Evolutionary conservation across 2,888 invertebrate genomes (phyloP).

Genomic region (Caenorhabditis sp.): DNA sequence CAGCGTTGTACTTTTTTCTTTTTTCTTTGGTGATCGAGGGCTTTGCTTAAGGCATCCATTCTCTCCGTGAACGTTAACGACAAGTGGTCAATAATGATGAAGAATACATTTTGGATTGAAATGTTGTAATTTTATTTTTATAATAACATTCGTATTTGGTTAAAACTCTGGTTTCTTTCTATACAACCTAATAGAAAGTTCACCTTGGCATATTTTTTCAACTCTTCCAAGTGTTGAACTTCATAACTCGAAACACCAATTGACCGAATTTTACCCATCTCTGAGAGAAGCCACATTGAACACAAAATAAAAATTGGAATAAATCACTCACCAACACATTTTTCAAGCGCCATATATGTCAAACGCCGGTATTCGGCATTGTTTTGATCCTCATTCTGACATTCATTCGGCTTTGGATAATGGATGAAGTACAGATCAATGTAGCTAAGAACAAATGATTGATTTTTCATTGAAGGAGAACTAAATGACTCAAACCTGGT

Average conservation of each 20-base stretch:
- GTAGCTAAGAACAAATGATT: conserved; percentile 25
- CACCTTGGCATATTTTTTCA: conserved; percentile 71
- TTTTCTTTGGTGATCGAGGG: too few species aligned
- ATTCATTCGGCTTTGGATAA: conserved; percentile 80
- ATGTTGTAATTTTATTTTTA: too few species aligned
- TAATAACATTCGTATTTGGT: too few species aligned
- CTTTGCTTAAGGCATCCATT: too few species aligned
- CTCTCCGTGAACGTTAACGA: too few species aligned
- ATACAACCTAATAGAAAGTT: too few species aligned
- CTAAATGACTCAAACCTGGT: conserved; percentile 16
- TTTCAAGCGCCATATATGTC: conserved; percentile 80
- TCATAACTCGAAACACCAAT: conserved; percentile 87
- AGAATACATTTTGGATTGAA: too few species aligned
- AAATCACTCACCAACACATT: conserved; percentile 72
- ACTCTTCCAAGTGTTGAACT: conserved; percentile 78
- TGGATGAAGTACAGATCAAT: conserved; percentile 77
- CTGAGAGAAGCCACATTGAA: conserved; percentile 13
- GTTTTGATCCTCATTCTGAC: conserved; percentile 72
- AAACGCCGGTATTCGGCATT: conserved; percentile 77
- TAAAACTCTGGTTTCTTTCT: too few species aligned
- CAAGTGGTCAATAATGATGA: too few species aligned
- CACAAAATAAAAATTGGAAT: not conserved
- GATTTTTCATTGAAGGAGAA: not conserved
- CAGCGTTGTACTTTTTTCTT: too few species aligned
- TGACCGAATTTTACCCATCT: conserved; percentile 75